Base-by-base conservation (phyloP, 2,113 vertebrate genomes). In the Scytalopus superciliaris region DNA sequence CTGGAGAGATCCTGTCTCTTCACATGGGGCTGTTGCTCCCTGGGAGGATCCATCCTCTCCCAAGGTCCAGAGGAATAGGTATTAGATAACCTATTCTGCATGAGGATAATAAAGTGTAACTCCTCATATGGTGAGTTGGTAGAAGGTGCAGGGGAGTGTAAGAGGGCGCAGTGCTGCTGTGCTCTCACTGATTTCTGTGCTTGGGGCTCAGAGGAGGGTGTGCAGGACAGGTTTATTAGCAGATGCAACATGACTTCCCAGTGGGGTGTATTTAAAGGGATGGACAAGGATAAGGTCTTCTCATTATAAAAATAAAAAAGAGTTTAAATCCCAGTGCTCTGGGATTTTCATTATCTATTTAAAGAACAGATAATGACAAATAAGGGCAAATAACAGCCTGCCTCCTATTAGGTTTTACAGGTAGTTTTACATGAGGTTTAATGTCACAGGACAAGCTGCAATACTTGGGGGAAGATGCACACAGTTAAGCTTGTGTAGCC, bases 51-150 rank as follows among this genome's bases (percentile, higher is more conserved):
- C 57, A 59, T 63, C 40, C 27, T 39, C 42, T 47, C 85, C 63
- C 59, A 33, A 25, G 42, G 55, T 5, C 28, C 76, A 62, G 22
- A 79, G 73, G 10, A 49, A 7, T 0, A 12, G 40, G 25, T 28
- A 9, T 47, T 19, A 5, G 21, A 35, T 45, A 84, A 21, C 9
- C 13, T 28, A 0, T 21, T 10, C 72, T 81, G 35, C 56, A 63
- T 3, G 3, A 9, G 19, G 0, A 31, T 66, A 27, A 12, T 3
- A 31, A 47, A 60, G 59, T 49, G 77, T 49, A 40, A 28, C 27
- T 28, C 4, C 0, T 31, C 33, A 2, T 2, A 9, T 7, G 13
- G 21, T 24, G 45, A 50, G 31, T 37, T 35, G 25, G 21, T 21
- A 40, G 47, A 62, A 72, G 22, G 77, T 37, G 44, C 31, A 42